Conservation (phyloP, 64 coral and sea anemone genomes). For the Montipora foliosa region DNA sequence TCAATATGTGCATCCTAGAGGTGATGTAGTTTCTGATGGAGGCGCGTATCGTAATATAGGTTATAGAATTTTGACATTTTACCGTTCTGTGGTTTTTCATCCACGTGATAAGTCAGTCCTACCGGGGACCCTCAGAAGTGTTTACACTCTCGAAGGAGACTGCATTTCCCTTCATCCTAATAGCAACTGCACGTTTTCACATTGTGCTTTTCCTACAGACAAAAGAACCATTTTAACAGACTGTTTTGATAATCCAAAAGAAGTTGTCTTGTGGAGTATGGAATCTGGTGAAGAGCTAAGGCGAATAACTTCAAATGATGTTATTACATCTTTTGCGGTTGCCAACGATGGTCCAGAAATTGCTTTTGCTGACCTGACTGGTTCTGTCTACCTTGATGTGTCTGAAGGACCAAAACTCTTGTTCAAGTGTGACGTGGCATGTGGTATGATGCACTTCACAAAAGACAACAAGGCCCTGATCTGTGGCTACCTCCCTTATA, state of each 20-base stretch:
- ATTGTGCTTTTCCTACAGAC: not conserved
- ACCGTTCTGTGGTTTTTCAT: too few relatives aligned
- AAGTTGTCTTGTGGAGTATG: not conserved
- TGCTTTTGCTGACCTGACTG: not conserved
- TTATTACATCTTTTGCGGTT: not conserved
- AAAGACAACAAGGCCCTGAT: not conserved
- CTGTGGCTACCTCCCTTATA: not conserved
- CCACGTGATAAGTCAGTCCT: too few relatives aligned
- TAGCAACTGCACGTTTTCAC: not conserved
- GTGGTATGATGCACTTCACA: slow-evolving; percentile 11
- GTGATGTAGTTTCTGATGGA: too few relatives aligned
- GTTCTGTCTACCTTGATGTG: not conserved
- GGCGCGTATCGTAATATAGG: not conserved
- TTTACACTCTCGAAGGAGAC: not conserved
- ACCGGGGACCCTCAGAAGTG: too few relatives aligned
- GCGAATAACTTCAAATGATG: not conserved
- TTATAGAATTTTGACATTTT: too few relatives aligned
- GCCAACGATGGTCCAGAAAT: not conserved
- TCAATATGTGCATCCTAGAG: not conserved
- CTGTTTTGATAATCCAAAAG: not conserved
- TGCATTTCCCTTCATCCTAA: not conserved
- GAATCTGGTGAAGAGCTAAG: not conserved
- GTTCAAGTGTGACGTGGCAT: not conserved
- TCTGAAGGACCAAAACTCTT: too few relatives aligned
- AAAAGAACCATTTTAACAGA: not conserved